Evolutionary conservation across 2,888 invertebrate genomes (phyloP).

Genomic region (Elegia similella): DNA sequence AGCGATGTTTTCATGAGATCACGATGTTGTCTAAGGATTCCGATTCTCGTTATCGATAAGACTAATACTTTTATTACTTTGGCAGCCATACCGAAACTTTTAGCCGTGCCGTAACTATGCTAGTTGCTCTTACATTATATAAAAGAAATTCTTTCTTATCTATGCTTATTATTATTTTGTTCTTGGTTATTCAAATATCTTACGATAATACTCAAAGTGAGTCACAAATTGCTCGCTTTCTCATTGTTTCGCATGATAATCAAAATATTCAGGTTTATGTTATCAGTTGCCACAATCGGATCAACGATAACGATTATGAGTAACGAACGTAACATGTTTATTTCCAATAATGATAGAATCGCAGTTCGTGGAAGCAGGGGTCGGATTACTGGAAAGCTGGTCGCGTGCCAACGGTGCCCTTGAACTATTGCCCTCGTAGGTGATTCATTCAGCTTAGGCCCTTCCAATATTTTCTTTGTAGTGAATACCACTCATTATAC

Average conservation of each 20-base stretch:
- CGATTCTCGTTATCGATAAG: background rate
- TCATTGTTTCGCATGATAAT: constrained; percentile 6
- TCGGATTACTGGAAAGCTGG: constrained; percentile 33
- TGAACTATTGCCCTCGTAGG: constrained; percentile 40
- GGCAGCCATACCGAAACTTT: background rate
- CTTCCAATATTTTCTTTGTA: constrained; percentile 8
- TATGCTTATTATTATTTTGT: too few relatives aligned
- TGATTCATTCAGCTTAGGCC: constrained; percentile 34
- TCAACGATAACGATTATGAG: constrained; percentile 24
- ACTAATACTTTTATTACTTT: background rate
- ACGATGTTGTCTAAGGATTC: background rate
- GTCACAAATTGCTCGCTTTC: constrained; percentile 5
- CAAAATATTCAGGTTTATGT: constrained; percentile 11
- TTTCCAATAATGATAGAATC: constrained; percentile 34
- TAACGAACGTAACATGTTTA: constrained; percentile 24
- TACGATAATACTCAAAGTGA: constrained; percentile 1
- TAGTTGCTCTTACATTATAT: too few relatives aligned
- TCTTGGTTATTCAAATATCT: background rate
- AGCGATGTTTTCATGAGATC: constrained; percentile 1
- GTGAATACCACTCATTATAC: background rate
- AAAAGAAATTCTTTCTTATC: too few relatives aligned
- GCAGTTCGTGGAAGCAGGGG: constrained; percentile 38
- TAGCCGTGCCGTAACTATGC: too few relatives aligned
- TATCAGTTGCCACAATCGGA: constrained; percentile 14
- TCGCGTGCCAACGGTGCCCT: constrained; percentile 43